phyloP scores from a whole-genome alignment of 2,888 invertebrate genomes.

The Metalampra italica region DNA sequence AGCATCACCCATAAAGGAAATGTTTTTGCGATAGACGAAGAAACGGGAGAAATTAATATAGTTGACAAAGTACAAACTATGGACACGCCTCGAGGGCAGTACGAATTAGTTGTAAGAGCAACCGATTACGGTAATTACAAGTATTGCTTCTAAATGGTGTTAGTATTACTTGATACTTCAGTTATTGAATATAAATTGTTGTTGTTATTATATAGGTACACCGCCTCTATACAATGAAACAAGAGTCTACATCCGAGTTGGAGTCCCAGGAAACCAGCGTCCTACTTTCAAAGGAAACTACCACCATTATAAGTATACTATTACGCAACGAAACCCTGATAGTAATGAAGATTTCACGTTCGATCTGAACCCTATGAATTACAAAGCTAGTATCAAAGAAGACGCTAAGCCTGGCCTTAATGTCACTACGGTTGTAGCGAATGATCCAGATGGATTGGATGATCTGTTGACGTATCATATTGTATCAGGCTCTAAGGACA shows the following conservation, averaged over 20 bases:
- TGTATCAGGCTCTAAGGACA: slow-evolving; percentile 85
- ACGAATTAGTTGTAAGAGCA: slow-evolving; percentile 82
- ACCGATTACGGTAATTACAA: slow-evolving; percentile 81
- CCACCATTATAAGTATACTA: slow-evolving; percentile 73
- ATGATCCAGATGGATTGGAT: slow-evolving; percentile 88
- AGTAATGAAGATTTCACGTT: slow-evolving; percentile 63
- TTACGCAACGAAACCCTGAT: slow-evolving; percentile 47
- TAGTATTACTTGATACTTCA: neutral
- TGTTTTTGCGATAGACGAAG: slow-evolving; percentile 81
- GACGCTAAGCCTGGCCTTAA: slow-evolving; percentile 83
- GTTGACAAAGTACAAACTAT: slow-evolving; percentile 82
- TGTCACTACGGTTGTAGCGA: slow-evolving; percentile 84
- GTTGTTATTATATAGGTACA: slow-evolving; percentile 51
- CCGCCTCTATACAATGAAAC: slow-evolving; percentile 84
- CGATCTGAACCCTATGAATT: slow-evolving; percentile 83
- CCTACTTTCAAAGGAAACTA: slow-evolving; percentile 88
- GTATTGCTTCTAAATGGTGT: neutral
- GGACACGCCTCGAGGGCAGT: slow-evolving; percentile 86
- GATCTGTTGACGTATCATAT: slow-evolving; percentile 83
- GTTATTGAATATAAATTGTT: neutral
- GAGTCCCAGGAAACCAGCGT: slow-evolving; percentile 88
- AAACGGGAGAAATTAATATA: slow-evolving; percentile 84
- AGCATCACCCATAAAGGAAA: slow-evolving; percentile 81
- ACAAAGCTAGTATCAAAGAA: slow-evolving; percentile 84
- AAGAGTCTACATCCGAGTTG: slow-evolving; percentile 83